These are phyloP conservation scores for Prolemur simus DNA, from an alignment of 2,113 vertebrate genomes.

Conservation along the genomic window DNA sequence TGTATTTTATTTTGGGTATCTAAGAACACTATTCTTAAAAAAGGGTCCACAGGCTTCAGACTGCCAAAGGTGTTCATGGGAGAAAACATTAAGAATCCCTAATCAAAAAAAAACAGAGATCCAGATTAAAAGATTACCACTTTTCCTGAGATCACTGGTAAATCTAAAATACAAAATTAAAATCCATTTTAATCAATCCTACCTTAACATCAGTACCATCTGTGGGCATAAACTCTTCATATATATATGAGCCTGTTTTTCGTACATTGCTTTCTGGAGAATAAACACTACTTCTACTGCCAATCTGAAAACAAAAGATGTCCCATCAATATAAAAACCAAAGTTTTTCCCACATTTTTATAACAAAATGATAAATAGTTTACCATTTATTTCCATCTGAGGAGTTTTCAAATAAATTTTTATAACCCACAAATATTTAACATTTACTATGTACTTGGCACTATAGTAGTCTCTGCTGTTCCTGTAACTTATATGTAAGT, in stretches of 20 bases:
- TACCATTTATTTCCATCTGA: not conserved
- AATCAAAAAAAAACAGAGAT: not conserved
- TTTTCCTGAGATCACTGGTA: not conserved
- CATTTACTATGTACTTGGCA: not conserved
- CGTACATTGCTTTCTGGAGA: constrained; percentile 93
- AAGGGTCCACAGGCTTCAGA: not conserved
- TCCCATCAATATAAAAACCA: not conserved
- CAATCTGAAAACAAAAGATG: constrained; percentile 88
- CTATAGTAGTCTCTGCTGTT: not conserved
- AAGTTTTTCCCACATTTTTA: constrained; percentile 33
- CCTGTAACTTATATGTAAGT: not conserved
- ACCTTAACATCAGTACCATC: constrained; percentile 96
- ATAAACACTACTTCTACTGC: constrained; percentile 95
- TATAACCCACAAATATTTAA: constrained; percentile 29
- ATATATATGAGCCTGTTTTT: constrained; percentile 95
- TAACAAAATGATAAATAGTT: not conserved
- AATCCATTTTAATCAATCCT: constrained; percentile 50
- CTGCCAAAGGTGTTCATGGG: not conserved
- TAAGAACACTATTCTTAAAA: constrained; percentile 5
- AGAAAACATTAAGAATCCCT: not conserved
- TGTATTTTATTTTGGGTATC: not conserved
- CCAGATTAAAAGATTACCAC: not conserved
- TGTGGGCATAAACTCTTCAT: constrained; percentile 95
- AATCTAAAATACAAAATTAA: constrained; percentile 33
- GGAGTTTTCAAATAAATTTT: not conserved